phyloP scores from a whole-genome alignment of 2,113 vertebrate species.

The Hyla sarda region DNA sequence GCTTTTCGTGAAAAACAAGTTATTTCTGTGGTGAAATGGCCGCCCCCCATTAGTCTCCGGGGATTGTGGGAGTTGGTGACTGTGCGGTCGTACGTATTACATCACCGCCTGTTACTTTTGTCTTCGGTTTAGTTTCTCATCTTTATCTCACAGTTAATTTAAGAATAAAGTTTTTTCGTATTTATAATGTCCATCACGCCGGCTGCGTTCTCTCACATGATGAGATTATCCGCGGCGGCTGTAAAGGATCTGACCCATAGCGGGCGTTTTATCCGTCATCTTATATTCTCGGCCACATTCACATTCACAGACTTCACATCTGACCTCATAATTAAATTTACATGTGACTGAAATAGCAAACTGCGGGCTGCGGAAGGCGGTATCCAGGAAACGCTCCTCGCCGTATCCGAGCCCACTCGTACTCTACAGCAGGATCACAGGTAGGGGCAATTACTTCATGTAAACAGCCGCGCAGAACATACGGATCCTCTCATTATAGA shows the following conservation, averaged over 20 bases:
- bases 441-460: constrained; percentile 30
- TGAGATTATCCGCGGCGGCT: constrained; percentile 13
- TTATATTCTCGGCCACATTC: background rate
- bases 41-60: too few species aligned
- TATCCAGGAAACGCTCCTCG: constrained; percentile 20
- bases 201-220: background rate
- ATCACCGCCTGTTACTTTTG: too few species aligned
- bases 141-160: background rate
- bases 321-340: constrained; percentile 26
- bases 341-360: constrained; percentile 26
- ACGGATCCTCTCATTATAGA: background rate
- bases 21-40: too few species aligned
- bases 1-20: too few species aligned
- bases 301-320: background rate
- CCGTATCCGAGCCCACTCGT: background rate
- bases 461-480: constrained; percentile 12
- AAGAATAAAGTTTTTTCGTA: background rate
- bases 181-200: constrained; percentile 17
- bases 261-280: background rate
- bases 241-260: background rate
- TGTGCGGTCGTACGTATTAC: too few species aligned
- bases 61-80: too few species aligned
- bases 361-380: constrained; percentile 6
- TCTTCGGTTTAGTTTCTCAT: too few species aligned
- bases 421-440: constrained; percentile 6